Percentiles rank a stretch among this genome's conserved stretches.
These are phyloP conservation scores for Argopecten irradians DNA, from an alignment of 1,140 invertebrate genomes.

Conservation along the genomic window DNA sequence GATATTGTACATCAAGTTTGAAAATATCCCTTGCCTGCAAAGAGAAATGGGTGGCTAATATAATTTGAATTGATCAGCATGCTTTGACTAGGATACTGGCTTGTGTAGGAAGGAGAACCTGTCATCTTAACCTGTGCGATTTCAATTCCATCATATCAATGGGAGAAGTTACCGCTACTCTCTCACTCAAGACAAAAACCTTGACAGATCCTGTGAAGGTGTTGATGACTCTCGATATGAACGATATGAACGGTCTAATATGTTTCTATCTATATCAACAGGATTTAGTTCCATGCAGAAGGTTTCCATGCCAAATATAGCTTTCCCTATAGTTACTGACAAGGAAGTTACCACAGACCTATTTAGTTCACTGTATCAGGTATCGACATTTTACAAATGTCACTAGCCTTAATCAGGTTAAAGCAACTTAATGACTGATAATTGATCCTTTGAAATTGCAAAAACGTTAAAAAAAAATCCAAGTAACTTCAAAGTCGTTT, in stretches of 20 bases:
- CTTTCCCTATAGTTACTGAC: background rate
- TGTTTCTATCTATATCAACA: background rate
- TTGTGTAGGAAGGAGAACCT: background rate
- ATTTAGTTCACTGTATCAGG: background rate
- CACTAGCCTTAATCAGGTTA: background rate
- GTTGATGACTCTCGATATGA: background rate
- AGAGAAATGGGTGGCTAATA: background rate
- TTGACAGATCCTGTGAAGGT: background rate
- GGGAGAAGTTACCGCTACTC: background rate
- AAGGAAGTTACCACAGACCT: background rate
- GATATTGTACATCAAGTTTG: conserved; percentile 22
- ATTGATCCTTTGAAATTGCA: background rate
- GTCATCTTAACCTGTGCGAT: background rate
- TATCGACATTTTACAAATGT: background rate
- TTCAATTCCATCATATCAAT: background rate
- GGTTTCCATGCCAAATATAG: background rate
- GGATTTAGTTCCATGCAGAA: background rate
- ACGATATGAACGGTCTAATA: background rate
- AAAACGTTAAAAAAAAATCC: no score
- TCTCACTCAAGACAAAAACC: background rate
- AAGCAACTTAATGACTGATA: background rate
- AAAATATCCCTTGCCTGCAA: conserved; percentile 8
- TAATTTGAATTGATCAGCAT: background rate
- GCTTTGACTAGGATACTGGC: background rate
- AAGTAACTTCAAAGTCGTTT: background rate